A percentile compares a stretch with the other conserved stretches of the same genome.
These are phyloP conservation scores for Sphenopsis melanotis DNA, from an alignment of 2,797 vertebrate species.

Conservation along the genomic window DNA sequence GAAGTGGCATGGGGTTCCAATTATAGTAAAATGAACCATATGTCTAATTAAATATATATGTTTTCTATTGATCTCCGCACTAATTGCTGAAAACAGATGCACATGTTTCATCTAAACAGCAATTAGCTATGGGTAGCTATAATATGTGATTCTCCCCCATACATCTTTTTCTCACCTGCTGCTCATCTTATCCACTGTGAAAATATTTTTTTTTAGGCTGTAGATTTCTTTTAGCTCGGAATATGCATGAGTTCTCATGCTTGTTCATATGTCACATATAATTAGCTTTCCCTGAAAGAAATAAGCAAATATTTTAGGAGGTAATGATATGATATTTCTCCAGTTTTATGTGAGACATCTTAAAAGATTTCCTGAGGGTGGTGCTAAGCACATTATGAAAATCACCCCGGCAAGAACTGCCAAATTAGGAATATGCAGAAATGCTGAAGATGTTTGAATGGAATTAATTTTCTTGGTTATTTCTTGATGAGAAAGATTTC, in stretches of 20 bases:
- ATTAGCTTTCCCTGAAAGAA: neutral
- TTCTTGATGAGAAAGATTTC: neutral
- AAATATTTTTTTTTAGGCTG: neutral
- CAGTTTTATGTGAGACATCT: neutral
- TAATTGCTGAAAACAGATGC: conserved; percentile 65
- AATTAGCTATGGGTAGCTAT: conserved; percentile 38
- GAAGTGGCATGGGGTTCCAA: conserved; percentile 51
- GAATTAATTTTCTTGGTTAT: neutral
- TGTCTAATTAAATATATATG: conserved; percentile 66
- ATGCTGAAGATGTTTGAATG: neutral
- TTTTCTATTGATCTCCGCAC: conserved; percentile 53
- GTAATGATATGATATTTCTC: neutral
- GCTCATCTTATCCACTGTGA: neutral
- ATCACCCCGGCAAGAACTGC: neutral
- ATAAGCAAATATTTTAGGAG: neutral
- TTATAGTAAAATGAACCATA: conserved; percentile 65
- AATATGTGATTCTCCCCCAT: neutral
- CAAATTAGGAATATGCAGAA: neutral
- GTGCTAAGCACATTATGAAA: conserved; percentile 42
- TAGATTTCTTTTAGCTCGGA: neutral
- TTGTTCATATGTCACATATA: neutral
- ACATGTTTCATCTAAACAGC: conserved; percentile 42
- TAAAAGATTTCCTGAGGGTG: conserved; percentile 39
- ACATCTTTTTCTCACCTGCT: conserved; percentile 52
- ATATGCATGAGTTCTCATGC: neutral